Conservation (phyloP, 2,888 invertebrate species). For the Archaeoteleia sp. region DNA sequence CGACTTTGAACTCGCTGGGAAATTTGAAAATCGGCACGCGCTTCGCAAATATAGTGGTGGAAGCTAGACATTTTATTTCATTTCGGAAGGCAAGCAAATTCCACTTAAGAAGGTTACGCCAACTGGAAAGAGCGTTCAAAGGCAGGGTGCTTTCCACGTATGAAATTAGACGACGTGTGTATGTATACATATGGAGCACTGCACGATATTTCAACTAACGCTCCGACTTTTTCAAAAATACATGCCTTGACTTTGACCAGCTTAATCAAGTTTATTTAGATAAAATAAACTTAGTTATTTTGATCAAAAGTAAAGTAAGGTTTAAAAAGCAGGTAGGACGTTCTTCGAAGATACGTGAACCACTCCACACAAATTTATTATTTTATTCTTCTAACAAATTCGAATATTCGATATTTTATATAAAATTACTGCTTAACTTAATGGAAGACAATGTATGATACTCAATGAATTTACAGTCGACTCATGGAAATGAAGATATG, state of each 20-base stretch:
- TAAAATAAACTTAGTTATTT: not conserved
- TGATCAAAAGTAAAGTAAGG: not conserved
- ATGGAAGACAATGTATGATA: conserved; percentile 39
- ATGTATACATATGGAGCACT: conserved; percentile 4
- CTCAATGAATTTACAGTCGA: conserved; percentile 26
- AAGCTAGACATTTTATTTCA: conserved; percentile 18
- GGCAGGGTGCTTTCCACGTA: conserved; percentile 4
- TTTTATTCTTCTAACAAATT: conserved; percentile 10
- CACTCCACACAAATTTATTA: conserved; percentile 18
- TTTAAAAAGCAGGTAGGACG: conserved; percentile 7
- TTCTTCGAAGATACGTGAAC: conserved; percentile 1
- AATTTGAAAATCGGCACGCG: conserved; percentile 26
- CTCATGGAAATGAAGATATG: conserved; percentile 9
- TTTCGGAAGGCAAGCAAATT: conserved; percentile 17
- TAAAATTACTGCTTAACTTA: conserved; percentile 43
- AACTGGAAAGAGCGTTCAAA: conserved; percentile 17
- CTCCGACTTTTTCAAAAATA: not conserved
- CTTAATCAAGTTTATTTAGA: not conserved
- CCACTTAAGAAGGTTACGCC: conserved; percentile 19
- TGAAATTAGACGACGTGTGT: conserved; percentile 11
- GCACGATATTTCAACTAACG: conserved; percentile 1
- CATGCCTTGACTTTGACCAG: not conserved
- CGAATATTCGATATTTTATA: conserved; percentile 29
- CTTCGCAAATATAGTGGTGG: conserved; percentile 9
- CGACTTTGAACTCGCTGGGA: conserved; percentile 21